phyloP scores from a whole-genome alignment of 92 coral and sea anemone species.

The Zoanthus solanderi region DNA sequence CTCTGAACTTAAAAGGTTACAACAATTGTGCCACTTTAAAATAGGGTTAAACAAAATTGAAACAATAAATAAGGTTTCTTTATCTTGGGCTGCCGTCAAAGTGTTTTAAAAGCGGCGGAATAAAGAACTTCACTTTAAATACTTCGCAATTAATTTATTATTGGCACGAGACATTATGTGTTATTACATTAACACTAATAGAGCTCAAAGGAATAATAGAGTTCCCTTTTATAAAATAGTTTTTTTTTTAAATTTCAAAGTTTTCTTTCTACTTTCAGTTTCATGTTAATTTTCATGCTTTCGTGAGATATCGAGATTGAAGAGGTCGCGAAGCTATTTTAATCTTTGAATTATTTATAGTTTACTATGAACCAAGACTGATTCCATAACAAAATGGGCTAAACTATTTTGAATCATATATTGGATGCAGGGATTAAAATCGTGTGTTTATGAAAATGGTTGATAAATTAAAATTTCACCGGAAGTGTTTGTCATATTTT shows the following conservation, averaged over 20 bases:
- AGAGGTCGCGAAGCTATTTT: background rate
- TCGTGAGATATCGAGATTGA: background rate
- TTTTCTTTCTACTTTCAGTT: background rate
- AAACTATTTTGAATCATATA: background rate
- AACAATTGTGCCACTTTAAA: background rate
- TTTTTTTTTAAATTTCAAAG: background rate
- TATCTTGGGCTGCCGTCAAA: no score
- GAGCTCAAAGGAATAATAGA: background rate
- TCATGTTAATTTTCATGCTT: background rate
- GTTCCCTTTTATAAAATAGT: background rate
- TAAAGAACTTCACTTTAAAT: conserved; percentile 1
- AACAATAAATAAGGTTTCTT: background rate
- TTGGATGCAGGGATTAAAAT: background rate
- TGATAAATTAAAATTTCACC: no score
- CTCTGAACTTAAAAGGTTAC: background rate
- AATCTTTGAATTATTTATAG: background rate
- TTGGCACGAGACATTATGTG: background rate
- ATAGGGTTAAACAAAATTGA: background rate
- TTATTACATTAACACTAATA: background rate
- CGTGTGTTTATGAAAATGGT: background rate
- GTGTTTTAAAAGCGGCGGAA: background rate
- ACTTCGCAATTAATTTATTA: background rate
- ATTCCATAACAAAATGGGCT: background rate
- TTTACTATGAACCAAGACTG: background rate
- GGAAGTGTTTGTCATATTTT: background rate